phyloP scores from a whole-genome alignment of 2,797 vertebrate species.

The Perodicticus potto region DNA sequence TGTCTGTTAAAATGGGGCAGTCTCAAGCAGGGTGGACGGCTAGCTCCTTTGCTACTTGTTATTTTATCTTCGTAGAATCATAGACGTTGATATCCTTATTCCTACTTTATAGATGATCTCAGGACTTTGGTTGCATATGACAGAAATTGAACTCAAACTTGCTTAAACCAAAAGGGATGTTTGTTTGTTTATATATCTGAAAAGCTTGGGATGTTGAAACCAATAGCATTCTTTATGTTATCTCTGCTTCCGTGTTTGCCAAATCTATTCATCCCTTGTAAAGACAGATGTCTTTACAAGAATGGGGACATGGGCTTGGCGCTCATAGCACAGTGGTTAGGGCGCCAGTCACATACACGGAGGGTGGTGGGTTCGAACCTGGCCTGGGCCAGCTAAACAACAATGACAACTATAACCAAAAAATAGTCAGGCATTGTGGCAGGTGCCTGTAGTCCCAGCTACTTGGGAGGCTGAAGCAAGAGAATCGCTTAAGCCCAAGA shows the following conservation, averaged over 20 bases:
- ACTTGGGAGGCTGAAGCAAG: too few relatives aligned
- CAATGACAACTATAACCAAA: too few relatives aligned
- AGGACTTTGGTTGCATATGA: background rate
- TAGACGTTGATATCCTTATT: background rate
- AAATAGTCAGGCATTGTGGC: too few relatives aligned
- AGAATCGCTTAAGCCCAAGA: too few relatives aligned
- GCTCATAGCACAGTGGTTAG: too few relatives aligned
- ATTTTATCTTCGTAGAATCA: background rate
- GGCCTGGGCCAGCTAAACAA: too few relatives aligned
- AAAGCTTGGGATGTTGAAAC: constrained; percentile 18
- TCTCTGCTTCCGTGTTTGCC: background rate
- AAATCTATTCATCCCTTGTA: background rate
- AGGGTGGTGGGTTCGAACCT: too few relatives aligned
- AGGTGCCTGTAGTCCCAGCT: too few relatives aligned
- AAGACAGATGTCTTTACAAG: background rate
- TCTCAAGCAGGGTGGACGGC: background rate
- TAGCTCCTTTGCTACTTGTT: background rate
- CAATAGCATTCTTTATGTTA: background rate
- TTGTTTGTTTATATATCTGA: background rate
- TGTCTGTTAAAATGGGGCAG: background rate
- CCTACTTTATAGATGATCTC: background rate
- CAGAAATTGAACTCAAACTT: constrained; percentile 42
- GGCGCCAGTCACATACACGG: too few relatives aligned
- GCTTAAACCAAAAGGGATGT: background rate
- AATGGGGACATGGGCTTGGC: background rate